Percentiles rank a stretch among this genome's conserved stretches.
phyloP scores from a whole-genome alignment of 2,888 invertebrate species.

The Mimumesa dahlbomi region DNA sequence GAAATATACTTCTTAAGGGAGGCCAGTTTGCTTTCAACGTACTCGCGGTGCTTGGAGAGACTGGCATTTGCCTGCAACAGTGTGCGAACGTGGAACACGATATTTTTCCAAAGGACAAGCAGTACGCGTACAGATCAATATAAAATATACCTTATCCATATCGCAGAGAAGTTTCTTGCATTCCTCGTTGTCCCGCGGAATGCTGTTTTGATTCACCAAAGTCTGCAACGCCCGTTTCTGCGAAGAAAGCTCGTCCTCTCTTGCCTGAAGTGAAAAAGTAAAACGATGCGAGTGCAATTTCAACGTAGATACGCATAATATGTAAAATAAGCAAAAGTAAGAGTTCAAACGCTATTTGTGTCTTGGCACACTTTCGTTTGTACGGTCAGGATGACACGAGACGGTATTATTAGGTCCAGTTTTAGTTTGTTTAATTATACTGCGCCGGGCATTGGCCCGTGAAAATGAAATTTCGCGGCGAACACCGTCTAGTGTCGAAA shows the following conservation, averaged over 20 bases:
- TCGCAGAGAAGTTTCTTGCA: conserved; percentile 73
- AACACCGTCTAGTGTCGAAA: too few relatives aligned
- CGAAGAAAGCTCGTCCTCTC: conserved; percentile 83
- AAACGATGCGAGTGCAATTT: neutral
- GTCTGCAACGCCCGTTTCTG: conserved; percentile 81
- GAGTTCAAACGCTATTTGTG: conserved; percentile 68
- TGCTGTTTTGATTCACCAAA: conserved; percentile 76
- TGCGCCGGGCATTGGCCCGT: conserved; percentile 8
- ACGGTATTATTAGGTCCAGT: conserved; percentile 66
- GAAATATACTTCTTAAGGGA: conserved; percentile 83
- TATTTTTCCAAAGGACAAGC: too few relatives aligned
- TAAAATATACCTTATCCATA: conserved; percentile 80
- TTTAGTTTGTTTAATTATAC: conserved; percentile 69
- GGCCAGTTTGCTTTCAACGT: conserved; percentile 82
- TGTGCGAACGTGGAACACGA: too few relatives aligned
- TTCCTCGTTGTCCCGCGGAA: conserved; percentile 70
- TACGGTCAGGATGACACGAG: conserved; percentile 63
- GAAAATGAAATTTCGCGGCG: conserved; percentile 16
- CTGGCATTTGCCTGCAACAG: conserved; percentile 79
- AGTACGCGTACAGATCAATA: too few relatives aligned
- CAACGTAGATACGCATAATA: conserved; percentile 21
- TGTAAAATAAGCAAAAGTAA: conserved; percentile 46
- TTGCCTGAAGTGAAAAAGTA: conserved; percentile 83
- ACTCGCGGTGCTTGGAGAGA: conserved; percentile 82
- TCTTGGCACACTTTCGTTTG: conserved; percentile 66